These are phyloP conservation scores for Antechinus stuartii DNA, from an alignment of 2,113 vertebrate species.

Conservation along the genomic window DNA sequence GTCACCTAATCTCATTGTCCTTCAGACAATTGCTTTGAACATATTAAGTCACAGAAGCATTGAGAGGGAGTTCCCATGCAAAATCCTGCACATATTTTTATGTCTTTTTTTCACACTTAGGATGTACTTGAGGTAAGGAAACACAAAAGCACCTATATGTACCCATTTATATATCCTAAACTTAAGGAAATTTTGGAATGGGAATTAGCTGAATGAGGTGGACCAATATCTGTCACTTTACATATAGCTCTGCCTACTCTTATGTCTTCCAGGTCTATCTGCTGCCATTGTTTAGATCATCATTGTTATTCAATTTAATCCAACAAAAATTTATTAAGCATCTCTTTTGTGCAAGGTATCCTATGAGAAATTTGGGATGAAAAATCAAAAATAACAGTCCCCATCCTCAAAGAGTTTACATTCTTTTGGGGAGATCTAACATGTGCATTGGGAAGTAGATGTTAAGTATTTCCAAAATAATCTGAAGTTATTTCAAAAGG, in stretches of 20 bases:
- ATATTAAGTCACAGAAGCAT: not conserved
- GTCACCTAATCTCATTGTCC: too few relatives aligned
- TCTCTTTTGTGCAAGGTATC: not conserved
- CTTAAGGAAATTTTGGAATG: not conserved
- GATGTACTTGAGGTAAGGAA: not conserved
- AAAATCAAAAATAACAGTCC: not conserved
- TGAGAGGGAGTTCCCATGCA: not conserved
- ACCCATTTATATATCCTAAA: not conserved
- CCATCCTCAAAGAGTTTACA: not conserved
- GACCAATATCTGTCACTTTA: not conserved
- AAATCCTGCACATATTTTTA: not conserved
- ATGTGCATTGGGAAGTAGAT: not conserved
- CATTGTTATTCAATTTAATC: not conserved
- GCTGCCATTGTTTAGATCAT: not conserved
- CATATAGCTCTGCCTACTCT: not conserved
- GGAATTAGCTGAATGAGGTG: too few relatives aligned
- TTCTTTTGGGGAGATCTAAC: not conserved
- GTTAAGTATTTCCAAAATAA: not conserved
- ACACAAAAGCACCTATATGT: too few relatives aligned
- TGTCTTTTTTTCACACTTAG: not conserved
- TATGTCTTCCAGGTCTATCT: not conserved
- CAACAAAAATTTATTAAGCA: not conserved
- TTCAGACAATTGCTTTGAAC: not conserved
- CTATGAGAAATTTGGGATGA: not conserved
- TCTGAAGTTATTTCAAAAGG: not conserved